Percentiles rank a stretch among this genome's conserved stretches.
phyloP scores from a whole-genome alignment of 2,797 vertebrate genomes.

The Sorex maritimensis region DNA sequence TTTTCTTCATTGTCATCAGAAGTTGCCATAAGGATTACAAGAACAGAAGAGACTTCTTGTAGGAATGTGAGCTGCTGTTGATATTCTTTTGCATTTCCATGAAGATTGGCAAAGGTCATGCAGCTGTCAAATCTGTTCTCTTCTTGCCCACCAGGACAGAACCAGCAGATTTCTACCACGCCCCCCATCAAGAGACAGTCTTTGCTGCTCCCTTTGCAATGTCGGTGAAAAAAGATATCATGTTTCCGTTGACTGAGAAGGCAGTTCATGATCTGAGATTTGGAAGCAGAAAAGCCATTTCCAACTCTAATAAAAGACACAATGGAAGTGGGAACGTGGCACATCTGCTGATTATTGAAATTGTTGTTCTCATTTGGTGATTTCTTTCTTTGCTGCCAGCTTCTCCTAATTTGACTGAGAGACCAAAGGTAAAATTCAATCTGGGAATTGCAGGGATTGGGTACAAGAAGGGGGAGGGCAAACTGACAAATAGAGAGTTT shows the following conservation, averaged over 20 bases:
- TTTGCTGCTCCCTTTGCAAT: conserved; percentile 84
- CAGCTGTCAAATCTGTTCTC: conserved; percentile 83
- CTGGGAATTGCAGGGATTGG: conserved; percentile 84
- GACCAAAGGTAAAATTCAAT: conserved; percentile 90
- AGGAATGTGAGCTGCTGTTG: conserved; percentile 88
- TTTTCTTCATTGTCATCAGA: conserved; percentile 65
- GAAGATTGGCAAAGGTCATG: conserved; percentile 87
- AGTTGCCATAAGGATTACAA: conserved; percentile 87
- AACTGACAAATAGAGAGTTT: conserved; percentile 91
- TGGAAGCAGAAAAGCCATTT: conserved; percentile 87
- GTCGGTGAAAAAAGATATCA: conserved; percentile 85
- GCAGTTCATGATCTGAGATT: no score
- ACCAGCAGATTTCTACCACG: conserved; percentile 86
- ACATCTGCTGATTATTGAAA: conserved; percentile 84
- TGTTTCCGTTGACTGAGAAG: conserved; percentile 66
- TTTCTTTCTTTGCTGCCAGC: conserved; percentile 72
- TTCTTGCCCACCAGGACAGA: conserved; percentile 69
- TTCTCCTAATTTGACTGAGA: conserved; percentile 81
- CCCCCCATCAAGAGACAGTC: conserved; percentile 84
- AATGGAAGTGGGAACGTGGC: conserved; percentile 85
- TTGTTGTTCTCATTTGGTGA: conserved; percentile 73
- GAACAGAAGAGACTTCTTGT: conserved; percentile 87
- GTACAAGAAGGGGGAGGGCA: conserved; percentile 91
- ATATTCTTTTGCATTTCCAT: conserved; percentile 84
- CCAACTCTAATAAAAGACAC: conserved; percentile 91